phyloP scores from a whole-genome alignment of 2,797 vertebrate genomes.

The Microtus agrestis region DNA sequence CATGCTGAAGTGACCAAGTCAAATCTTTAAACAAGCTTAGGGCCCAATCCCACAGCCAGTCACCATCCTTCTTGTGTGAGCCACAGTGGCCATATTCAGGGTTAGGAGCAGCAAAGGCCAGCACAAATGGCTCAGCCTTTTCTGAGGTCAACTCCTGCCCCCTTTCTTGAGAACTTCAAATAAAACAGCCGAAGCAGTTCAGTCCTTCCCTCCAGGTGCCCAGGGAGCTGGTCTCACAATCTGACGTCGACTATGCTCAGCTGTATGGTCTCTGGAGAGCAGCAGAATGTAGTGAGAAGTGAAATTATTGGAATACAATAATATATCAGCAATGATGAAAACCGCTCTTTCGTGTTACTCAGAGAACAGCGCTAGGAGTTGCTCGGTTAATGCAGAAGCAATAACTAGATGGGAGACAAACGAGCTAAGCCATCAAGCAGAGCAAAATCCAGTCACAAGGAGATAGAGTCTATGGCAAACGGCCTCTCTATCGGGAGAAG shows the following conservation, averaged over 20 bases:
- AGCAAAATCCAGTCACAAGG: not conserved
- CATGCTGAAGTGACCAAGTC: not conserved
- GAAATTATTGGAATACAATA: not conserved
- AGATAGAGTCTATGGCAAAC: not conserved
- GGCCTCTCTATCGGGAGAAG: not conserved
- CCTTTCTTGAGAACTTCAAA: not conserved
- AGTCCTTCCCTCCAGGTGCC: not conserved
- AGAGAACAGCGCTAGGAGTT: not conserved
- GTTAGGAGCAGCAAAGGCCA: not conserved
- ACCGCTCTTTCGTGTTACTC: not conserved
- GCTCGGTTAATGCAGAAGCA: not conserved
- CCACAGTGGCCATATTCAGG: not conserved
- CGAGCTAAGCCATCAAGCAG: constrained; percentile 7
- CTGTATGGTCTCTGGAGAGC: not conserved
- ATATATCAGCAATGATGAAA: not conserved
- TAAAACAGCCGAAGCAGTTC: not conserved
- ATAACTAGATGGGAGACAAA: constrained; percentile 27
- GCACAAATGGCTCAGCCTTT: not conserved
- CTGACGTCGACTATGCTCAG: not conserved
- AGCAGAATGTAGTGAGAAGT: not conserved
- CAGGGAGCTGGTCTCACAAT: not conserved
- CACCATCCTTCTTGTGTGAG: not conserved
- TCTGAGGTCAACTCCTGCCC: not conserved
- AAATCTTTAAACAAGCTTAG: not conserved
- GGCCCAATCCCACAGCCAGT: not conserved